Evolutionary conservation across 2,888 invertebrate species (phyloP), one percentile per base, ranked within the genome.

Genomic region (Parnassius apollo): DNA sequence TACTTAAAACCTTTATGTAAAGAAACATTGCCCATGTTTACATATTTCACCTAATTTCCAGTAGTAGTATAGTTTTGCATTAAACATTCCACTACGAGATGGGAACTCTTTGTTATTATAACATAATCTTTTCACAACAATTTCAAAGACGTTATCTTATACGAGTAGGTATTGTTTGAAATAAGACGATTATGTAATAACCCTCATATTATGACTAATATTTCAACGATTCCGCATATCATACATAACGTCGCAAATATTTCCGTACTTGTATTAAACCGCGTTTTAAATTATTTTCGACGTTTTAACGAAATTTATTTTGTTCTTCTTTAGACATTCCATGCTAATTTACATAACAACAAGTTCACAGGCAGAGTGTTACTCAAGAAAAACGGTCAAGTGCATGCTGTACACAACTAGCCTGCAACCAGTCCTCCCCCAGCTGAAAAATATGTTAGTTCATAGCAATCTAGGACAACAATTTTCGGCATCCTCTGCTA

Each of bases 61-160:
- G 51, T n/a, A n/a, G n/a, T n/a, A n/a, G n/a, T 44, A 25, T 51
- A 58, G 51, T 52, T 44, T 45, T 50, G 42, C 22, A 42, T 22
- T 10, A 51, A 52, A 51, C 51, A 25, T 58, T 58, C 51, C 22
- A 51, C n/a, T 25, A 42, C 8, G 12, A 35, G 25, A 13, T 44
- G 42, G 12, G 48, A 42, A 44, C 50, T 42, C n/a, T 42, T 35
- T 50, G 18, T 4, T 35, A 35, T 0, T 35, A 42, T 44, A 44
- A 50, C 9, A 42, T 53, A 42, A 11, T 9, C 54, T 25, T 25
- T 58, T 44, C 44, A n/a, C 35, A 7, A 46, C 7, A 35, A 45
- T 52, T 59, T 45, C 45, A 13, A 13, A 59, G 25, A 10, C 35
- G 35, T 44, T n/a, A 2, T n/a, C 13, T 13, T 35, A 10, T 52